Evolutionary conservation across 2,797 vertebrate genomes (phyloP), one percentile per base, ranked within the genome.

Genomic region (Aeoliscus strigatus): DNA sequence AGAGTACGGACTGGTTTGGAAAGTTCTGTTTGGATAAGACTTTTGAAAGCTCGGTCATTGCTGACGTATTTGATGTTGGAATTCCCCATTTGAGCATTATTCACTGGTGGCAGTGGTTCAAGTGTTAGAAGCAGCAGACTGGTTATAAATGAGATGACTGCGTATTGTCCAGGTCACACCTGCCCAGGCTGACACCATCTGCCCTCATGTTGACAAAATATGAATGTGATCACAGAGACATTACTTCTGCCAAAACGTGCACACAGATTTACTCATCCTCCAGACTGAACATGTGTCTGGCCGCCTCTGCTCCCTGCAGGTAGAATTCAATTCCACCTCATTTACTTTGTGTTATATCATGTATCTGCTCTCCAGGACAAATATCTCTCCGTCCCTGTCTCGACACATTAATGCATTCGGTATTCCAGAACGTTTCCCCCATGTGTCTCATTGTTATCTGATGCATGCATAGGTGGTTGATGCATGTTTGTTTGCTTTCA

Each of bases 181-280:
- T 80, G 78, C 53, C 65, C 70, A 26, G 29, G 61, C 66, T 17
- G 62, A 42, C 50, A 57, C 78, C 79, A 80, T 84, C 77, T 82
- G 80, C 51, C 69, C 49, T 52, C 40, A 29, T 71, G 40, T 85
- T 66, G 66, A 75, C 66, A 60, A 43, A 71, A 65, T 59, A 14
- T 16, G 40, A 33, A 50, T 7, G 51, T 39, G 49, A 52, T 17
- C 27, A 54, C 57, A 51, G 33, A 31, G n/a, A n/a, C n/a, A n/a
- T n/a, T n/a, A n/a, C n/a, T n/a, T n/a, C n/a, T n/a, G n/a, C n/a
- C n/a, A n/a, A n/a, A n/a, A n/a, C n/a, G n/a, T n/a, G n/a, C n/a
- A n/a, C n/a, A n/a, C n/a, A n/a, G n/a, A n/a, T n/a, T n/a, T n/a
- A n/a, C n/a, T n/a, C n/a, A n/a, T n/a, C n/a, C n/a, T n/a, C n/a